phyloP scores from a whole-genome alignment of 2,888 invertebrate genomes.

The Anoplius nigerrimus region DNA sequence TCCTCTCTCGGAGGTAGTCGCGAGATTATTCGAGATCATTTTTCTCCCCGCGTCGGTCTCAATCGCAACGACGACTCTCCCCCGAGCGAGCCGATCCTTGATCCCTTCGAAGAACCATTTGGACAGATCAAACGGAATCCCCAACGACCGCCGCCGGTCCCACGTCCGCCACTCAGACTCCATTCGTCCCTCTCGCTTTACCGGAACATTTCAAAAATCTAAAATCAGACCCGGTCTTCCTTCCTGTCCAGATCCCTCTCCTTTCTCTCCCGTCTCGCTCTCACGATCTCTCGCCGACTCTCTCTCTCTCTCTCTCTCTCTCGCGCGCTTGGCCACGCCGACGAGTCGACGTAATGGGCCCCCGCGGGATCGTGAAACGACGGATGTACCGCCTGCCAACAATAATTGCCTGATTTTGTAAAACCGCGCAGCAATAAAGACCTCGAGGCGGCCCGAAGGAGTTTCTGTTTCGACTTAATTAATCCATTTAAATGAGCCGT shows the following conservation, averaged over 20 bases:
- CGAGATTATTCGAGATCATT: too few species aligned
- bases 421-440: conserved; percentile 14
- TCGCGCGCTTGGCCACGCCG: background rate
- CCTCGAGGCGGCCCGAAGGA: conserved; percentile 2
- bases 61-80: too few species aligned
- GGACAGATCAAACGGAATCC: conserved; percentile 6
- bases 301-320: conserved; percentile 10
- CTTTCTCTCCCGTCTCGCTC: background rate
- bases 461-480: conserved; percentile 43
- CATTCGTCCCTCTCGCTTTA: conserved; percentile 1
- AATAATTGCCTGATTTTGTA: conserved; percentile 45
- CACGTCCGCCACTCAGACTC: conserved; percentile 2
- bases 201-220: conserved; percentile 8
- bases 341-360: conserved; percentile 29
- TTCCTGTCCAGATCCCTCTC: background rate
- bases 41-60: too few species aligned
- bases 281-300: conserved; percentile 3
- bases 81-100: background rate
- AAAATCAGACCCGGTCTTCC: conserved; percentile 4
- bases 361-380: conserved; percentile 34
- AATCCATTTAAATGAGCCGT: conserved; percentile 52
- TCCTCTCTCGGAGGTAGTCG: too few species aligned
- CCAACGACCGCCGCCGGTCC: background rate
- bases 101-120: conserved; percentile 5
- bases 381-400: conserved; percentile 38